Base-by-base conservation (phyloP, 1,140 invertebrate species). In the Papilio xuthus region DNA sequence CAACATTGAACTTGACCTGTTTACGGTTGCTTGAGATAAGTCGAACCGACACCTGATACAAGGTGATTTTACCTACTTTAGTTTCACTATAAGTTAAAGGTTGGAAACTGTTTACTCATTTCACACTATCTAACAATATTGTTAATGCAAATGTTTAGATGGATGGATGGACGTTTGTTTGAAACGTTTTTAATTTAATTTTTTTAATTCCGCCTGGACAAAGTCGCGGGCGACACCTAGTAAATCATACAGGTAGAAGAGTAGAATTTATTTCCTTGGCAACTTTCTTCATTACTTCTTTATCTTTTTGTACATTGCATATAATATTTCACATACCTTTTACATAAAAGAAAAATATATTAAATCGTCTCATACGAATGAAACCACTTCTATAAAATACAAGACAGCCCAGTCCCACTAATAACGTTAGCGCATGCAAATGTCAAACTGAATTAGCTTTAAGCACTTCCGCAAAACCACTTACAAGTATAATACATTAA, bases 391-490 rank as follows among this genome's bases (percentile, higher is more conserved):
- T 67, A 6, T 15, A 67, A 67, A 2, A 18, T 15, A 67, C 15
- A 67, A 28, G 26, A 67, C 26, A 28, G 18, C 23, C 26, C 47
- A 6, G 18, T 50, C 2, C 13, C 15, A 50, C 15, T 60, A 67
- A 28, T 67, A 67, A 67, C 26, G 26, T 63, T 67, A 32, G 60
- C 13, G 23, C 60, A 67, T 67, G 13, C 13, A 67, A 67, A 67
- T 67, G 60, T 67, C 60, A 67, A 67, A 67, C 26, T 67, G 12
- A 67, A 67, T 67, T 26, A 67, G 60, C 60, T 67, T 28, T 18
- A 67, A 67, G 13, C 26, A 23, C 60, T 67, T 32, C 56, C 56
- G 23, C 23, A 15, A 15, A 60, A 60, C 13, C 3, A 67, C 1
- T 67, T 67, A 67, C 60, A 67, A n/a, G n/a, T n/a, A n/a, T n/a